Base-by-base conservation (phyloP, 2,888 invertebrate species). In the Dinocampus coccinellae region DNA sequence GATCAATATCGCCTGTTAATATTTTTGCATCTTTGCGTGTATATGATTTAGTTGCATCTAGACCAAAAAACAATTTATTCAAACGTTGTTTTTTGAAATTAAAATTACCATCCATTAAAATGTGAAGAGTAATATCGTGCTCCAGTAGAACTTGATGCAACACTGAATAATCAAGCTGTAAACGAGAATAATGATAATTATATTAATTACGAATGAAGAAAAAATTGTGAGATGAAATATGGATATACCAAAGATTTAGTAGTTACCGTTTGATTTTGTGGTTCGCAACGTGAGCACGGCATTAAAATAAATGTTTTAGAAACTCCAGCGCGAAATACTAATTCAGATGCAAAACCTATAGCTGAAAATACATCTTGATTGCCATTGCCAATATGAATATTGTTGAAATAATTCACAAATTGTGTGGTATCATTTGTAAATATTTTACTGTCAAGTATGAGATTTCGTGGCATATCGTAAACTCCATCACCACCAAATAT, bases 101-200 rank as follows among this genome's bases (percentile, higher is more conserved):
- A 83, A 96, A 95, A 78, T 95, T 93, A 11, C 92, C 92, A 81
- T 95, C 92, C 91, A 95, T 95, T 34, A 97, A 86, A 73, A 96
- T 92, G 83, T 97, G 96, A 0, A 97, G 89, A 2, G 92, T 93
- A 71, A 95, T 92, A 1, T 93, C 94, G 84, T 92, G 93, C 87
- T 96, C 96, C 79, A 93, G 89, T 83, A 97, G 89, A 77, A 93
- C 92, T 88, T 96, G 94, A 82, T 94, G 92, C 71, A 96, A 90
- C 29, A 94, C 94, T 2, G 94, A 92, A 84, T 95, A 96, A 86
- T 96, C 96, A 87, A 94, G 88, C 92, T 95, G 87, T n/a, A 16
- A 70, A 88, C 88, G 55, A 73, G 29, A 57, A 16, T 4, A 29
- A 29, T 7, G 7, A 4, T 4, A 29, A 29, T 29, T 7, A 29